Base-by-base conservation (phyloP, 2,797 vertebrate genomes). In the Apogon talboti region DNA sequence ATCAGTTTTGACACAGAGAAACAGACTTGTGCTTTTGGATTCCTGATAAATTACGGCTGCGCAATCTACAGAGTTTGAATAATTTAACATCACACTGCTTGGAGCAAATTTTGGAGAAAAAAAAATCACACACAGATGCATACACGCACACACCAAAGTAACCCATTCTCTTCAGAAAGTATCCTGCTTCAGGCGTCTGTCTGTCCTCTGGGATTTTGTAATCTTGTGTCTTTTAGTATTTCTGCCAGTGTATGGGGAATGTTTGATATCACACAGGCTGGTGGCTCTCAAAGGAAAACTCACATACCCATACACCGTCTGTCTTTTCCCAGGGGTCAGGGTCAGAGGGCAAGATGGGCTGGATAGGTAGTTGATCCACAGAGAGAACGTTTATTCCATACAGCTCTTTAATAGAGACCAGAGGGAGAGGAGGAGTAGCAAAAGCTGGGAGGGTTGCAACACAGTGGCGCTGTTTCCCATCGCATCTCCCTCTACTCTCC, bases 1-100 rank as follows among this genome's bases (percentile, higher is more conserved):
- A 91, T 91, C 75, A 63, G 76, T 83, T 89, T 71, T 89, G 89
- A 91, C 90, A 86, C 54, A 35, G 63, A 89, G 81, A 89, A 90
- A 91, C 78, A 85, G 84, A 90, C 87, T 89, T 85, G 69, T 76
- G 83, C 85, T 78, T 88, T 83, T 87, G 85, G 86, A 80, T 81
- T 88, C 72, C 79, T 88, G 83, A 91, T 86, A 92, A 92, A 93
- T 90, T 88, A 89, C 60, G 42, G 78, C 72, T 66, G 76, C 57
- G 70, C 78, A 83, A 79, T 91, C 74, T 58, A 87, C 62, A 82
- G 46, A 52, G 80, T 80, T 84, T 86, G 81, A 91, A 91, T 87
- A 86, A 85, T 90, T 91, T 71, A 82, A 74, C 72, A 83, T 44
- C 1, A 15, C 24, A 46, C 18, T 10, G 53, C 82, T 78, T 53